Conservation (phyloP, 2,113 vertebrate species). For the Myotis lucifugus region DNA sequence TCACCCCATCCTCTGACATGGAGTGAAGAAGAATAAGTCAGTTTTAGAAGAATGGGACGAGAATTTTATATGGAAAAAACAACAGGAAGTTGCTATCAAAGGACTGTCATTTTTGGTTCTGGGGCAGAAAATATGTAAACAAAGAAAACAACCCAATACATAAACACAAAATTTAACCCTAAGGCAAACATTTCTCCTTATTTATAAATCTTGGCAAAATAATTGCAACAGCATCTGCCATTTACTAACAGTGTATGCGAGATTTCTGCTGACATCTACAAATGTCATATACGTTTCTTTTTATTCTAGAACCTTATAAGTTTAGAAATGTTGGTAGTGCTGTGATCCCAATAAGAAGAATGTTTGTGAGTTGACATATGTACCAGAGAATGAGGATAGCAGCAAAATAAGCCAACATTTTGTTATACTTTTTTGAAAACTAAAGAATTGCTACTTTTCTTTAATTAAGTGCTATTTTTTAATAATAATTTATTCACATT, state of each 20-base stretch:
- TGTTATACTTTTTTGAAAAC: not conserved
- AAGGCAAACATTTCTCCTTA: not conserved
- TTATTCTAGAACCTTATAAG: not conserved
- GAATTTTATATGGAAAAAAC: not conserved
- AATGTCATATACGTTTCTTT: not conserved
- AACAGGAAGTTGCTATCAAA: not conserved
- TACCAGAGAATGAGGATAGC: not conserved
- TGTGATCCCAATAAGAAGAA: not conserved
- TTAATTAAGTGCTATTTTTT: not conserved
- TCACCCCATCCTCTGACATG: not conserved
- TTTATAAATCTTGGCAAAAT: slow-evolving; percentile 14
- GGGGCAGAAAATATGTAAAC: not conserved
- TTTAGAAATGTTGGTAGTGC: not conserved
- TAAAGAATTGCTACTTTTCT: not conserved
- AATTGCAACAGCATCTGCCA: not conserved
- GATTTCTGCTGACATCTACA: not conserved
- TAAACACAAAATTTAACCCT: not conserved
- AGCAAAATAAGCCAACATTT: not conserved
- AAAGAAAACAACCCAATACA: not conserved
- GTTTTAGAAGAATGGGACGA: not conserved
- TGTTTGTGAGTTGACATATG: not conserved
- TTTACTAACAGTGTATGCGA: not conserved
- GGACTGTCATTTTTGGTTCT: not conserved
- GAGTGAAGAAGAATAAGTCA: not conserved
- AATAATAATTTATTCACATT: not conserved